phyloP scores from a whole-genome alignment of 2,113 vertebrate species.

The Campylomormyrus tamandua region DNA sequence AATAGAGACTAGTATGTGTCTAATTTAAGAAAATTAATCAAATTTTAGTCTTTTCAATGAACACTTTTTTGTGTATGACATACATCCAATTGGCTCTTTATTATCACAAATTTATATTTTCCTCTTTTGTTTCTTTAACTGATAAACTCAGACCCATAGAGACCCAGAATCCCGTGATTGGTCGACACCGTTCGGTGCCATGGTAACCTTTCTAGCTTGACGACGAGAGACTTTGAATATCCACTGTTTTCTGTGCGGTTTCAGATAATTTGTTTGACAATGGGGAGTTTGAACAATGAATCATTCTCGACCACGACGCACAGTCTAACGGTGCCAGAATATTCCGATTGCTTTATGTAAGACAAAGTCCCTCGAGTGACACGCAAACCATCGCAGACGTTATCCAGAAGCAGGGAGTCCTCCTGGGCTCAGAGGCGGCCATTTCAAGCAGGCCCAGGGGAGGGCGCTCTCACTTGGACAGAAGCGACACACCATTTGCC shows the following conservation, averaged over 20 bases:
- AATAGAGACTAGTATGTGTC: no score
- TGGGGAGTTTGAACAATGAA: slow-evolving; percentile 15
- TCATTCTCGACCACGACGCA: not conserved
- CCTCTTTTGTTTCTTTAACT: slow-evolving; percentile 1
- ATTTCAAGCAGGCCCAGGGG: not conserved
- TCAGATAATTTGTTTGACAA: slow-evolving; percentile 19
- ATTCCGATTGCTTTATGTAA: not conserved
- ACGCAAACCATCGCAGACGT: not conserved
- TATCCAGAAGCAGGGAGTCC: not conserved
- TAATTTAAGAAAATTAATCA: not conserved
- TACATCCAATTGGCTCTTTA: not conserved
- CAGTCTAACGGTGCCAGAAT: not conserved
- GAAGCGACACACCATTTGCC: not conserved
- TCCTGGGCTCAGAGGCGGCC: not conserved
- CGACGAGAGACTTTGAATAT: slow-evolving; percentile 10
- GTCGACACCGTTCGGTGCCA: not conserved
- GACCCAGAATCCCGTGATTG: not conserved
- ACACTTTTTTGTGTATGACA: not conserved
- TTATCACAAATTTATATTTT: not conserved
- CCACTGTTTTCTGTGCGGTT: slow-evolving; percentile 7
- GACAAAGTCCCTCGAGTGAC: not conserved
- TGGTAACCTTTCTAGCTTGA: slow-evolving; percentile 16
- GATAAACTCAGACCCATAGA: not conserved
- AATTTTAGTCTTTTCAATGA: slow-evolving; percentile 6
- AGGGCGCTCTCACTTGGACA: not conserved